A percentile compares a stretch with the other conserved stretches of the same genome.
Evolutionary conservation across 2,888 invertebrate species (phyloP).

Genomic region (Trachelus iudaicus): DNA sequence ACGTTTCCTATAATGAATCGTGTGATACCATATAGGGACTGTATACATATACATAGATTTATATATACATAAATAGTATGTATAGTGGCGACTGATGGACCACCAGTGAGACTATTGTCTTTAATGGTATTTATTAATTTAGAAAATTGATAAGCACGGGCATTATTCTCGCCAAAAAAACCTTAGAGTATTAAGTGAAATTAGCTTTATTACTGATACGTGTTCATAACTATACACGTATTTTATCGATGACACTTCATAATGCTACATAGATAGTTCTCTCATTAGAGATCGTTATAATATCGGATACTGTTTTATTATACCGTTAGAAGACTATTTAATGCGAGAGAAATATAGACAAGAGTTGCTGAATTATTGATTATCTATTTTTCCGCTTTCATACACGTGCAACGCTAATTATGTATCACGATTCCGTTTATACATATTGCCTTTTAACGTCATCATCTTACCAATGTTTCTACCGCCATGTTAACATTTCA

Average conservation of each 20-base stretch:
- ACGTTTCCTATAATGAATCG: background rate
- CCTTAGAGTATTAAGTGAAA: background rate
- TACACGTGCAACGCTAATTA: background rate
- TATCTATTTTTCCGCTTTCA: background rate
- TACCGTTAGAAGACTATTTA: background rate
- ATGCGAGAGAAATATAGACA: background rate
- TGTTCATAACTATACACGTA: background rate
- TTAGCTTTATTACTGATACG: background rate
- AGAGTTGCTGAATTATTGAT: background rate
- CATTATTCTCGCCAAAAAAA: background rate
- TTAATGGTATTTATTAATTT: background rate
- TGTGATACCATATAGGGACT: background rate
- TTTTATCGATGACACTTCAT: background rate
- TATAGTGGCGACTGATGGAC: background rate
- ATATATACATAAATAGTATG: background rate
- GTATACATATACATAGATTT: background rate
- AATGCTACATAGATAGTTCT: background rate
- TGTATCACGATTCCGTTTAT: background rate
- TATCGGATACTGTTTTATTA: background rate
- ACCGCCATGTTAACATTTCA: background rate
- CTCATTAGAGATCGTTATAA: background rate
- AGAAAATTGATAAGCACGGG: background rate
- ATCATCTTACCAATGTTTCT: background rate
- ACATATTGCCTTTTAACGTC: background rate
- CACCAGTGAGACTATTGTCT: background rate